Conservation (phyloP, 2,888 invertebrate species). For the Erynnis tages region DNA sequence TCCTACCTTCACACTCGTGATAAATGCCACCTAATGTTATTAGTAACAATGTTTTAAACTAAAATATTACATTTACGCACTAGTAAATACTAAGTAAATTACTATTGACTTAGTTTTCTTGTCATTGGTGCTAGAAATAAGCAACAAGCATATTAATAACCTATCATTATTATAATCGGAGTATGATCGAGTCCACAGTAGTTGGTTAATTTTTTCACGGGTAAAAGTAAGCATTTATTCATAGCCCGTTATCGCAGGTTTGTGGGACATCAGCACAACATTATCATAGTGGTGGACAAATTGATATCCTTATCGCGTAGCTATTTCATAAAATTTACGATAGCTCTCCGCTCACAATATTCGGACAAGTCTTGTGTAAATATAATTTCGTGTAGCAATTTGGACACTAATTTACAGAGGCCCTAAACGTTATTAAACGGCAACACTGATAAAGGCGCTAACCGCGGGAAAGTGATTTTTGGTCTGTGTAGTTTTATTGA, state of each 20-base stretch:
- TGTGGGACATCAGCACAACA: slow-evolving; percentile 52
- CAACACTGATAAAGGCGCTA: slow-evolving; percentile 24
- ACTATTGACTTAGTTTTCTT: too few species aligned
- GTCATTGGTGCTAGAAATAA: too few species aligned
- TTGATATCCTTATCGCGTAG: slow-evolving; percentile 62
- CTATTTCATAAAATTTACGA: slow-evolving; percentile 69
- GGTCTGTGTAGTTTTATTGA: slow-evolving; percentile 1
- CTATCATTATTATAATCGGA: too few species aligned
- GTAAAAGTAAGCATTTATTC: slow-evolving; percentile 36
- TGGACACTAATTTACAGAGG: slow-evolving; percentile 27
- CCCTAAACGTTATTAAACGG: slow-evolving; percentile 25
- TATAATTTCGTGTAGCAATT: slow-evolving; percentile 53
- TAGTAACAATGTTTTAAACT: too few species aligned
- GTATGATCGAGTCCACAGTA: neutral
- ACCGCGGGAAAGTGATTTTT: slow-evolving; percentile 23
- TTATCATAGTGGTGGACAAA: slow-evolving; percentile 68
- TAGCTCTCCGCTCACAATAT: slow-evolving; percentile 53
- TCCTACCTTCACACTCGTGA: too few species aligned
- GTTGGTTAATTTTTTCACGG: slow-evolving; percentile 9
- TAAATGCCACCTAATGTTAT: too few species aligned
- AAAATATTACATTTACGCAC: too few species aligned
- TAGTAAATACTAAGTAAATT: too few species aligned
- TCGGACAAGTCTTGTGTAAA: slow-evolving; percentile 67
- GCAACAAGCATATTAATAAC: too few species aligned
- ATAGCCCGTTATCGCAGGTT: slow-evolving; percentile 53